phyloP scores from a whole-genome alignment of 2,888 invertebrate species.

The Eledona agricola region DNA sequence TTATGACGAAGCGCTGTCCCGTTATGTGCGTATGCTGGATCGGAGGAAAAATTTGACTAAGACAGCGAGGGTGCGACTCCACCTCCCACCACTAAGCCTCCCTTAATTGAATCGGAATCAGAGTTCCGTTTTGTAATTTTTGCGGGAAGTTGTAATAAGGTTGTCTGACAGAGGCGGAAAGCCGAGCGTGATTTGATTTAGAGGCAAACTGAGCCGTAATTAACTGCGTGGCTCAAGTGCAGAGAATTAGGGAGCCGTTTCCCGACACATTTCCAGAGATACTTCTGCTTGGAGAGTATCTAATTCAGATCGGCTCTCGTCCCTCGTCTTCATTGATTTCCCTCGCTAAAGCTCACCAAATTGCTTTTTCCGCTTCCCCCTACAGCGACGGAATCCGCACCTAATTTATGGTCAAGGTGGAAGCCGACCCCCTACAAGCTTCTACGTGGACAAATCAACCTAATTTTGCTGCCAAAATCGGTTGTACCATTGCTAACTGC shows the following conservation, averaged over 20 bases:
- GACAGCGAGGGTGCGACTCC: not conserved
- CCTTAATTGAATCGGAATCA: constrained; percentile 37
- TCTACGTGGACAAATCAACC: too few species aligned
- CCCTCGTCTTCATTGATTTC: constrained; percentile 60
- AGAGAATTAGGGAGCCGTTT: constrained; percentile 55
- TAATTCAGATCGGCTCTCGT: constrained; percentile 54
- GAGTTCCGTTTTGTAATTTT: constrained; percentile 44
- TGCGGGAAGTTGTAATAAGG: constrained; percentile 49
- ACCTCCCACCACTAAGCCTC: constrained; percentile 16
- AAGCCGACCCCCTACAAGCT: constrained; percentile 36
- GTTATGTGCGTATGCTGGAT: too few species aligned
- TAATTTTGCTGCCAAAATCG: too few species aligned
- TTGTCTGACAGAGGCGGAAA: constrained; percentile 49
- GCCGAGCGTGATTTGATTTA: constrained; percentile 56
- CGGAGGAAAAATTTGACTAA: constrained; percentile 14
- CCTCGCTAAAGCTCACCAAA: constrained; percentile 59
- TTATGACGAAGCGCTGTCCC: constrained; percentile 37
- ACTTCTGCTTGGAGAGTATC: constrained; percentile 53
- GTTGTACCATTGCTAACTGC: too few species aligned
- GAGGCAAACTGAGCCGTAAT: constrained; percentile 56
- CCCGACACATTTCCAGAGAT: constrained; percentile 55
- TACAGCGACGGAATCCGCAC: constrained; percentile 48
- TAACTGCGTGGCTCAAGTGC: constrained; percentile 53
- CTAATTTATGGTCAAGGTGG: constrained; percentile 54
- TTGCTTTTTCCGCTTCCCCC: constrained; percentile 56